These are phyloP conservation scores for Drosophila malerkotliana DNA, from an alignment of 1,140 invertebrate species.

Conservation along the genomic window DNA sequence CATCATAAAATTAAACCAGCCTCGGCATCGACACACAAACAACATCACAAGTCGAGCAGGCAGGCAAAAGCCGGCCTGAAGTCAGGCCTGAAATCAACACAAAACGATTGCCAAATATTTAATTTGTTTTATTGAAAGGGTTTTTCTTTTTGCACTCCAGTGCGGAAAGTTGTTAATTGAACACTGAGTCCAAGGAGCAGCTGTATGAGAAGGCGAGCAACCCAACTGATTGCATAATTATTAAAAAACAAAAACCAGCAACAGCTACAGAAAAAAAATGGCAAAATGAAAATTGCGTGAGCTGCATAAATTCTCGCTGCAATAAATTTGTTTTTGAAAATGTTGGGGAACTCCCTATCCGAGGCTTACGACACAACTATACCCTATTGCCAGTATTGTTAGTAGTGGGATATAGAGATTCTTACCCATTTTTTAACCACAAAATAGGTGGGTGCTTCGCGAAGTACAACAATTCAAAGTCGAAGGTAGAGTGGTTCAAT, in stretches of 20 bases:
- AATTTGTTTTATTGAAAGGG: constrained; percentile 47
- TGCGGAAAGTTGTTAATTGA: constrained; percentile 50
- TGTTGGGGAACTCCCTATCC: neutral
- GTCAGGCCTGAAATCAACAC: constrained; percentile 24
- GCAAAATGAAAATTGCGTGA: constrained; percentile 69
- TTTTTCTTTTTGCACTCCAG: constrained; percentile 38
- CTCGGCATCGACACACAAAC: constrained; percentile 10
- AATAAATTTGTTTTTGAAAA: constrained; percentile 56
- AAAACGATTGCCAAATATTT: constrained; percentile 63
- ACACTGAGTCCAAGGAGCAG: constrained; percentile 23
- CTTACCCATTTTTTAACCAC: constrained; percentile 27
- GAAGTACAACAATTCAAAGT: constrained; percentile 43
- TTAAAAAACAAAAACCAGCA: constrained; percentile 45
- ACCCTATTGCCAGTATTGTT: constrained; percentile 10
- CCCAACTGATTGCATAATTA: constrained; percentile 67
- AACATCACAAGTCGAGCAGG: constrained; percentile 35
- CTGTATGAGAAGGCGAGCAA: constrained; percentile 15
- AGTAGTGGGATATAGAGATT: neutral
- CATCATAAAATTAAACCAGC: constrained; percentile 57
- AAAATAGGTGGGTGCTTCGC: constrained; percentile 9
- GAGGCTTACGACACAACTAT: constrained; percentile 1
- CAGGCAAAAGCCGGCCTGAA: constrained; percentile 33
- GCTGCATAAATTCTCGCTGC: constrained; percentile 70
- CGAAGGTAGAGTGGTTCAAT: constrained; percentile 39
- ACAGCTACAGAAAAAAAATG: constrained; percentile 10